phyloP scores from a whole-genome alignment of 2,888 invertebrate species.

The Andricus quercusramuli region DNA sequence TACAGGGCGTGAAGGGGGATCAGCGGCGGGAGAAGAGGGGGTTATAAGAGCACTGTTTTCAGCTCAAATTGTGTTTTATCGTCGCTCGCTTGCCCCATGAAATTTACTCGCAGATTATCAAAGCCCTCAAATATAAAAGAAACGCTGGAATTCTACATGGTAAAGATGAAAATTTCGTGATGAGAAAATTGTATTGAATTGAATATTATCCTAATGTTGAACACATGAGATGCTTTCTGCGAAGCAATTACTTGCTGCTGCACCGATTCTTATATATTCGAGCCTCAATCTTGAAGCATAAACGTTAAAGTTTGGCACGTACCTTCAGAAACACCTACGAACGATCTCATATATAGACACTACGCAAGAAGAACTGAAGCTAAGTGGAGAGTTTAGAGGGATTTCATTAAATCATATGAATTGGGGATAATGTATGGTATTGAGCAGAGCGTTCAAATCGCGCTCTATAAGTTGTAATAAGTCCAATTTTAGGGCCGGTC shows the following conservation, averaged over 20 bases:
- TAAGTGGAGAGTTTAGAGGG: constrained; percentile 79
- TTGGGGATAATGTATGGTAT: constrained; percentile 79
- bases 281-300: background rate
- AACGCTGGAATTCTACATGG: background rate
- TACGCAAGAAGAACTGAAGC: constrained; percentile 72
- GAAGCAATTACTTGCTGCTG: background rate
- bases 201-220: background rate
- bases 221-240: background rate
- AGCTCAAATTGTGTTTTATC: constrained; percentile 78
- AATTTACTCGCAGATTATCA: background rate
- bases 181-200: background rate
- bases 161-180: background rate
- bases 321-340: constrained; percentile 48
- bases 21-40: constrained; percentile 54
- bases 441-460: constrained; percentile 78
- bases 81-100: constrained; percentile 56
- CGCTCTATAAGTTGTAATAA: constrained; percentile 79
- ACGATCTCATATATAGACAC: constrained; percentile 46
- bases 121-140: background rate
- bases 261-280: constrained; percentile 1
- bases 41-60: constrained; percentile 74
- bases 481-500: constrained; percentile 78
- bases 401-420: constrained; percentile 79
- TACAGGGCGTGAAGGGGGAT: constrained; percentile 56
- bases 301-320: constrained; percentile 54